Evolutionary conservation across 2,113 vertebrate genomes (phyloP).

Genomic region (Benitochromis conjunctus): DNA sequence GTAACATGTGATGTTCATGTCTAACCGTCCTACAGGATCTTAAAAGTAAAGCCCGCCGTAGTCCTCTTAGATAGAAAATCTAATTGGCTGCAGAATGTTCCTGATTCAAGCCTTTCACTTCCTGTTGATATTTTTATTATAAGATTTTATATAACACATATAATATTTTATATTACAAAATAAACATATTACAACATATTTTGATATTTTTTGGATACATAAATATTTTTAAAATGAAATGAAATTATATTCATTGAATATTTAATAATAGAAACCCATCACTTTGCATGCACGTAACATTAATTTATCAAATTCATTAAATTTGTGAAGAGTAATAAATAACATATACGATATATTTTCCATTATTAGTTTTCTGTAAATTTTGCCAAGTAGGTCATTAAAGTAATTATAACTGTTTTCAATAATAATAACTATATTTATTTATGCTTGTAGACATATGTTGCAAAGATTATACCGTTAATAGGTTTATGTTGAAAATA

Average conservation of each 20-base stretch:
- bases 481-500: not conserved
- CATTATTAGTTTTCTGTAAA: not conserved
- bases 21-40: not conserved
- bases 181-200: not conserved
- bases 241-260: not conserved
- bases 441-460: not conserved
- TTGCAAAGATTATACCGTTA: not conserved
- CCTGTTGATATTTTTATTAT: not conserved
- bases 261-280: accelerated
- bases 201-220: not conserved
- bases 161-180: not conserved
- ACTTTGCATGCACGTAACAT: not conserved
- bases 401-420: not conserved
- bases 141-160: not conserved
- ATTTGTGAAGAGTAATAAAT: not conserved
- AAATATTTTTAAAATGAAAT: too few relatives aligned
- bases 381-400: not conserved
- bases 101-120: not conserved
- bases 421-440: not conserved
- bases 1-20: not conserved
- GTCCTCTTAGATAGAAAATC: not conserved
- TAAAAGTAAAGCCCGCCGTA: not conserved
- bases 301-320: not conserved
- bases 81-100: too few relatives aligned
- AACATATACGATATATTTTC: not conserved